Base-by-base conservation (phyloP, 2,888 invertebrate genomes). In the Willowsia nigromaculata region DNA sequence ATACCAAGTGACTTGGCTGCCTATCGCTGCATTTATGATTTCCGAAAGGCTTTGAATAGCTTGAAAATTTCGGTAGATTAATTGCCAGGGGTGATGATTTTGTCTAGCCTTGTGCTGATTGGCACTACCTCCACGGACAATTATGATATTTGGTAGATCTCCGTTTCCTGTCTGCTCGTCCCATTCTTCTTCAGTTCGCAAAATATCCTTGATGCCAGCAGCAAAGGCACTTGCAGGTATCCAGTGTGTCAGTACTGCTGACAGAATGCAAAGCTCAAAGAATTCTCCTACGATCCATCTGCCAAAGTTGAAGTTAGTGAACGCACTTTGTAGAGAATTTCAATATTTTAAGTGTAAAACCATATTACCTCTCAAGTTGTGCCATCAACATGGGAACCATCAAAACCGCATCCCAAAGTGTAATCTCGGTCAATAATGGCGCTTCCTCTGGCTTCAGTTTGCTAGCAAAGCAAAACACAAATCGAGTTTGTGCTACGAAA, bases 1-100 rank as follows among this genome's bases (percentile, higher is more conserved):
- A 43, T 47, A 86, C 74, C 78, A 86, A n/a, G 80, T 80, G 1
- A 86, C 78, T 68, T 50, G 50, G 13, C n/a, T 65, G 11, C 86
- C 86, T 6, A 86, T 0, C 13, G 78, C 62, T 7, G 15, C 9
- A 22, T 86, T 86, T 15, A 86, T 65, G 1, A 27, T 33, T n/a
- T 22, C n/a, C 0, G 86, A 86, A 7, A 80, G 53, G 7, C 22
- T 50, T 47, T 56, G 47, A 65, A 86, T 47, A 1, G 78, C 65
- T 50, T 78, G 27, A 37, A 65, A 86, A 5, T 50, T 22, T 25
- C 4, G 6, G 27, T 65, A 78, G 9, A 86, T 37, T n/a, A 5
- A 2, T 11, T 40, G 13, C 86, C 86, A 86, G 15, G 65, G 11
- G 22, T 15, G 37, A 11, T 2, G 3, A 13, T 25, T 47, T 43